These are phyloP conservation scores for Chydorus sphaericus DNA, from an alignment of 2,888 invertebrate species.

Conservation along the genomic window DNA sequence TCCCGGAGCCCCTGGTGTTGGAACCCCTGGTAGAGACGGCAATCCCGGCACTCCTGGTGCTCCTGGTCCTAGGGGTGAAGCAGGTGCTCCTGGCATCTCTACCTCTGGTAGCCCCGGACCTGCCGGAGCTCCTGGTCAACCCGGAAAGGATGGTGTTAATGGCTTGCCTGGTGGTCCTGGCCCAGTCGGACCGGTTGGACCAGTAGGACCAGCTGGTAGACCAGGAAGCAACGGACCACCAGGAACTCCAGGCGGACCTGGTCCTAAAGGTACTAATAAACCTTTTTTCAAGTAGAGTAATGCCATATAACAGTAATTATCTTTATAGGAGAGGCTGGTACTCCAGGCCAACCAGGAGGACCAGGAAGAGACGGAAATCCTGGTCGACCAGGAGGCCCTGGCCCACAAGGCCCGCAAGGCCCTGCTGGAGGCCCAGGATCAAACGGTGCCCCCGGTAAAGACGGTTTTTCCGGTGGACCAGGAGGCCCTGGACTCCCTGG, in stretches of 20 bases:
- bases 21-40: no score
- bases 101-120: conserved; percentile 16
- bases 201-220: conserved; percentile 15
- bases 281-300: no score
- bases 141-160: conserved; percentile 29
- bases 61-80: conserved; percentile 36
- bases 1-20: conserved; percentile 33
- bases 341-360: conserved; percentile 57
- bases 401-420: no score
- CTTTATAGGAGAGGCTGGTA: conserved; percentile 67
- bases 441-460: no score
- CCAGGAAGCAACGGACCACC: neutral
- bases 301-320: no score
- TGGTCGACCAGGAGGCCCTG: conserved; percentile 59
- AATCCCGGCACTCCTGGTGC: neutral
- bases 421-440: no score
- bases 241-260: no score
- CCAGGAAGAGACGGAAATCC: conserved; percentile 46
- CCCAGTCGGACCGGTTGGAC: no score
- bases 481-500: conserved; percentile 53
- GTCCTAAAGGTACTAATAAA: no score
- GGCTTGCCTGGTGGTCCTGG: conserved; percentile 40
- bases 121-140: conserved; percentile 36
- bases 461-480: conserved; percentile 55
- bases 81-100: conserved; percentile 41